A percentile compares a stretch with the other conserved stretches of the same genome.
phyloP scores from a whole-genome alignment of 2,797 vertebrate genomes.

The Aphelocoma californica region DNA sequence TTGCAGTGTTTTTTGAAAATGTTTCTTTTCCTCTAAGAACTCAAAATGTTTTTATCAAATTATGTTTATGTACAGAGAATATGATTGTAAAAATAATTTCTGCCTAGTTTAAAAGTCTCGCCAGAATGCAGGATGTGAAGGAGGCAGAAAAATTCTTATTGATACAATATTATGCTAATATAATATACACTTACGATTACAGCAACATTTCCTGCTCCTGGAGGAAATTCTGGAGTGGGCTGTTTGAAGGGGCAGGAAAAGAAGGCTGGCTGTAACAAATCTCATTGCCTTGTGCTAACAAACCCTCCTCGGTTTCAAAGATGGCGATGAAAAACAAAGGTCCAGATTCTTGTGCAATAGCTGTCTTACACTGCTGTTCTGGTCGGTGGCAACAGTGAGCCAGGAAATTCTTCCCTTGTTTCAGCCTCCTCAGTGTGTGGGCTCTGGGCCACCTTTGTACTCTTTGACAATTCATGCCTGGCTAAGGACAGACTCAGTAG shows the following conservation, averaged over 20 bases:
- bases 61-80: not conserved
- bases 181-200: not conserved
- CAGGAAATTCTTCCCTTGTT: not conserved
- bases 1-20: not conserved
- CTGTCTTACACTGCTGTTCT: not conserved
- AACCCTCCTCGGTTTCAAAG: not conserved
- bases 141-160: not conserved
- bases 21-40: not conserved
- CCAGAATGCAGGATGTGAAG: not conserved
- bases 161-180: not conserved
- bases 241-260: not conserved
- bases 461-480: not conserved
- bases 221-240: not conserved
- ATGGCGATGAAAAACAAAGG: not conserved
- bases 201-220: not conserved
- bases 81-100: not conserved
- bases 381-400: not conserved
- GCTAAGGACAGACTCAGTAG: not conserved
- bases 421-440: not conserved
- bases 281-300: not conserved
- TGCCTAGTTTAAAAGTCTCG: not conserved
- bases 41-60: not conserved
- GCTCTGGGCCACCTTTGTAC: not conserved
- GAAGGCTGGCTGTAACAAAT: not conserved
- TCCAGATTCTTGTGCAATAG: not conserved